phyloP scores from a whole-genome alignment of 2,113 vertebrate genomes.

The Scolopax mira region DNA sequence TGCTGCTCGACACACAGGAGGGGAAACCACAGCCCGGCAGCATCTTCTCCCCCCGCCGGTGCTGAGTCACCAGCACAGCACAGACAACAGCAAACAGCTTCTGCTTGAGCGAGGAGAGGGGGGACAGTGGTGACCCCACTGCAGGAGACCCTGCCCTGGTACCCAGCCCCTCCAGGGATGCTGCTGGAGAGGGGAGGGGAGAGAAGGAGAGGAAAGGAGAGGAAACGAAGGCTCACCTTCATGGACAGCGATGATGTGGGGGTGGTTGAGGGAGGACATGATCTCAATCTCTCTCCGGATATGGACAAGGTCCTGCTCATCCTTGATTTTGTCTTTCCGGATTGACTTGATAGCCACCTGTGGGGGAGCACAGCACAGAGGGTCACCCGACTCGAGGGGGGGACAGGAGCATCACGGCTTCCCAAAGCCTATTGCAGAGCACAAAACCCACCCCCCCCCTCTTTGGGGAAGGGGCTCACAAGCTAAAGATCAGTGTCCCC shows the following conservation, averaged over 20 bases:
- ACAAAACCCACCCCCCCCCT: not conserved
- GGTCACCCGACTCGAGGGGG: not conserved
- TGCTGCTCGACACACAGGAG: not conserved
- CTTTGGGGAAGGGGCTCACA: not conserved
- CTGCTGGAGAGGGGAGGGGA: not conserved
- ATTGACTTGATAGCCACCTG: constrained; percentile 98
- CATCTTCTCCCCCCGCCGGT: not conserved
- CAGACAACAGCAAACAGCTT: not conserved
- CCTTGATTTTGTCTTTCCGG: constrained; percentile 93
- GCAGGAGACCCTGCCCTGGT: not conserved
- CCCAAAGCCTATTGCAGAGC: not conserved
- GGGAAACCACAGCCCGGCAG: not conserved
- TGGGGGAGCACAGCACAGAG: not conserved
- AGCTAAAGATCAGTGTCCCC: rapidly evolving
- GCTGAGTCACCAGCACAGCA: not conserved
- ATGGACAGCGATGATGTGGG: constrained; percentile 93
- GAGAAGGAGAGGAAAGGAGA: not conserved
- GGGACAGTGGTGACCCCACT: not conserved
- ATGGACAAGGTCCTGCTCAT: constrained; percentile 92
- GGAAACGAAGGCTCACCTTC: constrained; percentile 81
- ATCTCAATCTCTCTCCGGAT: constrained; percentile 97
- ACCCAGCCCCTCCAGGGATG: not conserved
- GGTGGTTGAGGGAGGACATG: constrained; percentile 96
- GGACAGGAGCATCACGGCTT: not conserved
- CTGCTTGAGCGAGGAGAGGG: not conserved